Conservation (phyloP, 1,140 invertebrate species). For the Mercenaria mercenaria region DNA sequence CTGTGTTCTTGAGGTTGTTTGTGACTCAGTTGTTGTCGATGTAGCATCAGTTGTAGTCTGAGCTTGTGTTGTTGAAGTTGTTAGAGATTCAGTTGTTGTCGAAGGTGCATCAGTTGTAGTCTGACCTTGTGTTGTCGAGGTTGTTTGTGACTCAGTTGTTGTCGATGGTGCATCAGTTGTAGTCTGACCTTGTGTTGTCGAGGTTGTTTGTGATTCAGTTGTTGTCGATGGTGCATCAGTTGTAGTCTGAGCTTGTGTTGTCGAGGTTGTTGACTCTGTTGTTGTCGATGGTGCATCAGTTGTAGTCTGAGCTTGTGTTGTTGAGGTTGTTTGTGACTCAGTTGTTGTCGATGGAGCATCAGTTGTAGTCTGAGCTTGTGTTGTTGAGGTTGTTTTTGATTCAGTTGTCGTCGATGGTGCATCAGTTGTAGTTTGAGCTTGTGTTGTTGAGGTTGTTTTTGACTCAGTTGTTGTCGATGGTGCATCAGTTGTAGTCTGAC, state of each 20-base stretch:
- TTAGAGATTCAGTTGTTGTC: neutral
- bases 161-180: conserved; percentile 19
- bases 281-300: neutral
- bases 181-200: neutral
- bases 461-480: too few relatives aligned
- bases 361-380: neutral
- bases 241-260: neutral
- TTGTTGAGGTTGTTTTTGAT: conserved; percentile 4
- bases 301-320: conserved; percentile 8
- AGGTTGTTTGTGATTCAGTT: neutral
- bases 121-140: neutral
- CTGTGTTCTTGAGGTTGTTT: neutral
- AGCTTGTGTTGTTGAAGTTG: neutral
- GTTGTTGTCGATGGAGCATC: conserved; percentile 1
- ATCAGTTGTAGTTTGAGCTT: neutral
- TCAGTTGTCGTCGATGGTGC: neutral
- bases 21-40: conserved; percentile 25
- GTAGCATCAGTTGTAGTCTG: conserved; percentile 12
- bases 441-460: too few relatives aligned
- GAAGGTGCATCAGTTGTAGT: neutral
- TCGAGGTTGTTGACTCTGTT: neutral
- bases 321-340: neutral
- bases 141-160: neutral
- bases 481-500: too few relatives aligned
- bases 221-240: neutral